Base-by-base conservation (phyloP, 2,888 invertebrate genomes). In the Drosophila borealis region DNA sequence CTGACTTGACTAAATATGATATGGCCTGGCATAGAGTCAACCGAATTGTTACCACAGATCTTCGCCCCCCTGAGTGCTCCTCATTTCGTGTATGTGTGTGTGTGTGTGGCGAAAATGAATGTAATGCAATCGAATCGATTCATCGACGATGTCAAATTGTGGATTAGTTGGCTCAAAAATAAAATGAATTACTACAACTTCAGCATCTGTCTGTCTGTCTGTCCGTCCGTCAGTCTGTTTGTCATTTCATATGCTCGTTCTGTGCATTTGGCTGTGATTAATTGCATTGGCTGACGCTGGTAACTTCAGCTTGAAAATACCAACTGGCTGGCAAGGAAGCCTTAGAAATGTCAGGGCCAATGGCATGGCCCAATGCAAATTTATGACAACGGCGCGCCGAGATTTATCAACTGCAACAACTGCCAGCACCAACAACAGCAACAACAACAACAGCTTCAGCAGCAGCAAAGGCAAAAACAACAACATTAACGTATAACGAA, bases 181-280 rank as follows among this genome's bases (percentile, higher is more conserved):
- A 62, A 81, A 68, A 70, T 69, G 64, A 76, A 78, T 80, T 80
- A 78, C 69, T 69, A 70, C 68, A 80, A 73, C 74, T 79, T 70
- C 70, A 79, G 70, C 69, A 70, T 81, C 65, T 69, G 19, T 56
- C 55, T 41, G 53, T 67, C 53, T 25, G 25, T 67, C 54, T 44
- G 29, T 53, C 53, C 51, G 36, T 69, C 57, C 48, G 39, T 60
- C 57, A 44, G 61, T 73, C 77, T 57, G 80, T 81, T 74, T 87
- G 81, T 79, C 85, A 85, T 79, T 82, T 85, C 79, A 79, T 74
- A 82, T 85, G 88, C 81, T 82, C 79, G 88, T 88, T 88, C 80
- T 81, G 82, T 82, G 80, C 86, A 87, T 88, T 87, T 84, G 86
- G 82, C 87, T 88, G 86, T 87, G 87, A 88, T 88, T 87, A 87